Conservation (phyloP, 2,797 vertebrate genomes). For the Sibirionetta formosa region DNA sequence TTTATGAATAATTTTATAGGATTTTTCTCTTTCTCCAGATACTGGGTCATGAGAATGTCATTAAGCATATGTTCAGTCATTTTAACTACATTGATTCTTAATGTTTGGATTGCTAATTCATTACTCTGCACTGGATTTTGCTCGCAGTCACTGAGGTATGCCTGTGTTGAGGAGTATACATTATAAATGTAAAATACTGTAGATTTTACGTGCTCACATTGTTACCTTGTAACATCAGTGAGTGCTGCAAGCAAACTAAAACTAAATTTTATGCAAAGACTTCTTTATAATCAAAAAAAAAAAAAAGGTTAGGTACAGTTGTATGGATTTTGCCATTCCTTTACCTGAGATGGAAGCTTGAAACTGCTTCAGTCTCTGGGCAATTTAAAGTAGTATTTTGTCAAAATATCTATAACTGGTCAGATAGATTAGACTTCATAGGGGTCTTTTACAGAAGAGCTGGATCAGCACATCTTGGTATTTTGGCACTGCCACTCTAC, state of each 20-base stretch:
- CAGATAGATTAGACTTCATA: not conserved
- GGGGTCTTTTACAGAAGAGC: not conserved
- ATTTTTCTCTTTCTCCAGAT: not conserved
- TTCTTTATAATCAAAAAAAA: not conserved
- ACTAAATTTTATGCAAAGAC: not conserved
- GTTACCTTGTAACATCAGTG: not conserved
- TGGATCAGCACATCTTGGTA: not conserved
- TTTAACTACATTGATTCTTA: constrained; percentile 5
- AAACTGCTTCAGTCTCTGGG: not conserved
- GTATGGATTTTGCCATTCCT: not conserved
- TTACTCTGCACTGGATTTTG: not conserved
- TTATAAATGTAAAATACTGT: not conserved
- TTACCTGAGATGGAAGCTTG: not conserved
- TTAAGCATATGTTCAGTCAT: not conserved
- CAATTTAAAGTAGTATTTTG: not conserved
- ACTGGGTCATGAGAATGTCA: not conserved
- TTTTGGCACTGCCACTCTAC: not conserved
- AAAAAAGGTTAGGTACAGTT: accelerated
- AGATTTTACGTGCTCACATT: not conserved
- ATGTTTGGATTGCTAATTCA: not conserved
- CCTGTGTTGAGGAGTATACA: not conserved
- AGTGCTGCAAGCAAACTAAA: not conserved
- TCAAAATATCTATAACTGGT: not conserved
- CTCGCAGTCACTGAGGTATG: not conserved
- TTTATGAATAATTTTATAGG: not conserved